phyloP scores from a whole-genome alignment of 2,113 vertebrate genomes.

The Mohoua ochrocephala region DNA sequence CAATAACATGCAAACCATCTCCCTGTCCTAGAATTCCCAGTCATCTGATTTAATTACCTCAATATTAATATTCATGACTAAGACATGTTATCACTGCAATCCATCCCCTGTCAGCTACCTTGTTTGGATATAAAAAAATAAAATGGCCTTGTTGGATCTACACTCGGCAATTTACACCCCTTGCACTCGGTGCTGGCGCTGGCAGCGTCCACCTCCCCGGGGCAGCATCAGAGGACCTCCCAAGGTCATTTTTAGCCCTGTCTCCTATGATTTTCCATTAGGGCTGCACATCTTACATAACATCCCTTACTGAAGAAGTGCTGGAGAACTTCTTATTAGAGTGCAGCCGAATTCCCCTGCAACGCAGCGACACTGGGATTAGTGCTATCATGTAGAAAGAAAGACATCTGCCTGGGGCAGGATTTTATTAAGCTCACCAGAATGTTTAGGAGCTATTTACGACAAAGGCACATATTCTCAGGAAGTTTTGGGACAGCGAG shows the following conservation, averaged over 20 bases:
- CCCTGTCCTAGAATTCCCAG: not conserved
- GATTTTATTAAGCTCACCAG: not conserved
- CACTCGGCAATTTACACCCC: not conserved
- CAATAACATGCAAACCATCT: not conserved
- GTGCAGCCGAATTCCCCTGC: not conserved
- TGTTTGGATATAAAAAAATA: not conserved
- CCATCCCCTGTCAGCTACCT: not conserved
- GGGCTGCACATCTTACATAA: constrained; percentile 7
- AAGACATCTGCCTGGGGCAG: not conserved
- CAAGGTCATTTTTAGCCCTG: constrained; percentile 18
- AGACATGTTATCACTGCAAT: not conserved
- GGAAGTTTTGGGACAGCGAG: not conserved
- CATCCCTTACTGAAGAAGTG: not conserved
- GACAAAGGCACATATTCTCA: not conserved
- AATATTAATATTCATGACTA: constrained; percentile 9
- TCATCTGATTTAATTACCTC: constrained; percentile 12
- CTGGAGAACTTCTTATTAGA: not conserved
- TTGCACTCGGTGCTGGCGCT: not conserved
- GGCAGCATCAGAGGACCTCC: not conserved
- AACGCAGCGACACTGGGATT: not conserved
- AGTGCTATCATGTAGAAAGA: not conserved
- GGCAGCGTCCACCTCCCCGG: not conserved
- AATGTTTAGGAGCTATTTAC: not conserved
- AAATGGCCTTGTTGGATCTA: not conserved
- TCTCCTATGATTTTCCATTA: not conserved